Percentiles rank a stretch among this genome's conserved stretches.
Evolutionary conservation across 2,113 vertebrate genomes (phyloP).

Genomic region (Malurus elegans): DNA sequence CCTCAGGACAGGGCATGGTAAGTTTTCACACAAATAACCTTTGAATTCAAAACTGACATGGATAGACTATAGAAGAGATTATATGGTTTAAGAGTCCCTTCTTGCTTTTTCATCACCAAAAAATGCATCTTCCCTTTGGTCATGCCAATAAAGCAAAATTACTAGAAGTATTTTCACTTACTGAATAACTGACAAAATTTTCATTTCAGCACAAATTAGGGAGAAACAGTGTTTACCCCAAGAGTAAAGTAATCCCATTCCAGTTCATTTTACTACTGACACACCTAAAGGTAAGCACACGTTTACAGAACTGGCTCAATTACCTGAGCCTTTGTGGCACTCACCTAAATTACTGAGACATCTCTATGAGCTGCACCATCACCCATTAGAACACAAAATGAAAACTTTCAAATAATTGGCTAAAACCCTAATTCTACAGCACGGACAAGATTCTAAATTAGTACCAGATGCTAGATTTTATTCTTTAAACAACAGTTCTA

Average conservation of each 20-base stretch:
- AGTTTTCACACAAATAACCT: background rate
- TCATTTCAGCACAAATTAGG: background rate
- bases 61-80: accelerated
- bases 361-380: background rate
- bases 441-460: background rate
- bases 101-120: background rate
- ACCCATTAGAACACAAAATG: background rate
- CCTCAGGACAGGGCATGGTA: background rate
- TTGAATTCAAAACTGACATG: background rate
- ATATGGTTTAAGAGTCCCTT: background rate
- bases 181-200: background rate
- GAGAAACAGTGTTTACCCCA: background rate
- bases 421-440: background rate
- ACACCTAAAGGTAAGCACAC: background rate
- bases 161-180: background rate
- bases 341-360: background rate
- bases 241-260: background rate
- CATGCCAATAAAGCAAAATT: background rate
- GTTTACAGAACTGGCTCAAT: background rate
- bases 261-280: background rate
- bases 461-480: slow-evolving; percentile 26
- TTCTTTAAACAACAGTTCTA: slow-evolving; percentile 23
- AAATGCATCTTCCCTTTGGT: background rate
- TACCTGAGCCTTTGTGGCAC: background rate
- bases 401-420: slow-evolving; percentile 15